Base-by-base conservation (phyloP, 2,113 vertebrate species). In the Platichthys flesus region DNA sequence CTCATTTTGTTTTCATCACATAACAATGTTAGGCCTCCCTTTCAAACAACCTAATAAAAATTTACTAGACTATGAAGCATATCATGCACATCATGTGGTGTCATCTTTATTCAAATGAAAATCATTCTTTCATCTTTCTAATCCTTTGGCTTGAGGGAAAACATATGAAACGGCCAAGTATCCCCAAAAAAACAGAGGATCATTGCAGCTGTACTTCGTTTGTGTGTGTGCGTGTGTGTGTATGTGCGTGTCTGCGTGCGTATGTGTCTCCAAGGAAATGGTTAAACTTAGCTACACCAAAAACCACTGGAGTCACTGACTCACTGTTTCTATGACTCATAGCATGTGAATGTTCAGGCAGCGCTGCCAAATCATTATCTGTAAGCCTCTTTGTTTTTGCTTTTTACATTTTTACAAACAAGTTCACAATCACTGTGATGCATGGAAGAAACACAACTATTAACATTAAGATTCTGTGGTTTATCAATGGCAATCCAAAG, bases 301-400 rank as follows among this genome's bases (percentile, higher is more conserved):
- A 88, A 88, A 86, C 82, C 76, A 60, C 65, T 78, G 57, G n/a
- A 63, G 57, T n/a, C 28, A 64, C 18, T 92, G 88, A 89, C 81
- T 90, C 86, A 86, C 26, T 76, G 6, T 76, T 85, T 83, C 88
- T 89, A 67, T 89, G 86, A 91, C 74, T 89, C 85, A 89, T 21
- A 63, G n/a, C 62, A 70, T 85, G 24, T 83, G 70, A 84, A 87
- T 87, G 84, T 83, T 45, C 18, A 31, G 59, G 57, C n/a, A 28
- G 23, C n/a, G 9, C 37, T 37, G 20, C 16, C 20, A 64, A 52
- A 28, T 1, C 8, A 45, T 55, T n/a, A 35, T 58, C 40, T n/a
- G 16, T 2, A 7, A 16, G 16, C 2, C 42, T 67, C 2, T 3
- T 42, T 4, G 1, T 72, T 49, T 79, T 28, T 1, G 0, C 0